Evolutionary conservation across 2,888 invertebrate genomes (phyloP), one percentile per base, ranked within the genome.

Genomic region (Macrophya annulata): DNA sequence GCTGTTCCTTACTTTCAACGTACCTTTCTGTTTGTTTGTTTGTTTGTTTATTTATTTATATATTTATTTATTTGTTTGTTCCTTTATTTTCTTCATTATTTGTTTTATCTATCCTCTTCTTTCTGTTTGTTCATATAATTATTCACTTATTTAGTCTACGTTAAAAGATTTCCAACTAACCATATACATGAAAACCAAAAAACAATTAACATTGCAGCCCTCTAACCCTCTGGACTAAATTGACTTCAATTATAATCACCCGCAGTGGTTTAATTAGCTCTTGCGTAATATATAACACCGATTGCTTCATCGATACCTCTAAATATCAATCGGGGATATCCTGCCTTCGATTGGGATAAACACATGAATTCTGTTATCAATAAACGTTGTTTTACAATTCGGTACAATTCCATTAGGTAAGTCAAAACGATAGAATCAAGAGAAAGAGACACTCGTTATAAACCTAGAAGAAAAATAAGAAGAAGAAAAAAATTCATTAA

Each of bases 301-400:
- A 62, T 4, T 21, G 3, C 59, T n/a, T 31, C 43, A 17, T 55
- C 79, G 79, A 55, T 79, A 79, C 31, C 9, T 55, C 9, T 0
- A 55, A 15, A 43, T 45, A 81, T 81, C 81, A 81, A 81, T 81
- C 81, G 43, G 12, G 31, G 31, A 37, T 3, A 31, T 31, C 31
- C 55, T 55, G 37, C 37, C 8, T 6, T 12, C 37, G 37, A 15
- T 72, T 43, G 21, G 43, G 62, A 81, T 81, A 43, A 81, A 62
- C 81, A 59, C 40, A 25, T 62, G 40, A 81, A 81, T 81, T 81
- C 40, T 21, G 81, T 81, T 62, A 81, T 62, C 40, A 81, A 62
- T 81, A 62, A 59, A 62, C 81, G 40, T 81, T 43, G 81, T 62
- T 43, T 43, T 81, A 43, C 25, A 62, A 59, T 43, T 6, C 21